A percentile compares a stretch with the other conserved stretches of the same genome.
These are phyloP conservation scores for Avahi laniger DNA, from an alignment of 2,797 vertebrate species.

Conservation along the genomic window DNA sequence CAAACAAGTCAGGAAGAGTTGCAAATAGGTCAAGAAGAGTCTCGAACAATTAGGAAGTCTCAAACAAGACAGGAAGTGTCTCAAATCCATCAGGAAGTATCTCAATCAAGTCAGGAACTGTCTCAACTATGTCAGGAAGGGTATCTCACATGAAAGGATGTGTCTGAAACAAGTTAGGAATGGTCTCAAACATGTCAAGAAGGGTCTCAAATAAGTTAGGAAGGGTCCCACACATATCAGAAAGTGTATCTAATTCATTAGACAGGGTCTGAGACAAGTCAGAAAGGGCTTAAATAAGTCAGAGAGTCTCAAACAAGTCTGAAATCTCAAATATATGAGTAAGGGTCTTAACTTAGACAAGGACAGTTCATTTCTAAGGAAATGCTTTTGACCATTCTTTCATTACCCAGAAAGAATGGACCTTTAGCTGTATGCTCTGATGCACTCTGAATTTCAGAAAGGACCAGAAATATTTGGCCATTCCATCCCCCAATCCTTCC, in stretches of 20 bases:
- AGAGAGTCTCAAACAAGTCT: background rate
- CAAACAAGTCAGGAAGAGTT: background rate
- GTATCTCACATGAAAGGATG: background rate
- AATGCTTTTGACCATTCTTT: conserved; percentile 30
- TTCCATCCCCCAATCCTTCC: background rate
- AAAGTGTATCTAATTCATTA: no score
- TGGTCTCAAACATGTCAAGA: background rate
- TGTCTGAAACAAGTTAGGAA: background rate
- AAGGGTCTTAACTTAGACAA: background rate
- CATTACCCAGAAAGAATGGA: background rate
- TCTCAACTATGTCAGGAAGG: background rate
- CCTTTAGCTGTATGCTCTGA: background rate
- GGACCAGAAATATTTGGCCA: background rate
- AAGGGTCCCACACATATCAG: background rate
- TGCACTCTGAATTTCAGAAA: conserved; percentile 57
- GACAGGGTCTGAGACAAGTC: background rate
- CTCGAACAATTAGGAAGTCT: background rate
- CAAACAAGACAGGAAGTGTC: background rate
- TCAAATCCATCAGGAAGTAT: background rate
- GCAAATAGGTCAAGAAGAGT: background rate
- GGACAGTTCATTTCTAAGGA: conserved; percentile 18
- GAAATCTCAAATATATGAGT: background rate
- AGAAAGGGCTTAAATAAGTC: background rate
- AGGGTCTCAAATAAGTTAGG: background rate
- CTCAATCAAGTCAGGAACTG: background rate